These are phyloP conservation scores for Sebastes elongatus DNA, from an alignment of 2,797 vertebrate species.

Conservation along the genomic window DNA sequence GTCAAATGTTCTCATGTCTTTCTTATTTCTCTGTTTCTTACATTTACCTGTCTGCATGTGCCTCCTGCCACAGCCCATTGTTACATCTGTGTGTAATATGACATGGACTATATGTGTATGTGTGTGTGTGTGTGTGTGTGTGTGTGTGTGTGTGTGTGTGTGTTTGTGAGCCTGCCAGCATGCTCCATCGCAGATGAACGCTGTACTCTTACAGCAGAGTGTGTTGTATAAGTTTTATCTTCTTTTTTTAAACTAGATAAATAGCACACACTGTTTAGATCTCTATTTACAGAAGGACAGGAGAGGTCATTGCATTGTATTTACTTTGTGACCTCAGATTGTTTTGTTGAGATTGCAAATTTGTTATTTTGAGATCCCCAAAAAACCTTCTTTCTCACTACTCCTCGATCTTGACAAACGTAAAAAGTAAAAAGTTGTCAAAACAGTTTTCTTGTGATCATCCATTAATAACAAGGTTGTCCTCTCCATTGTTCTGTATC, in stretches of 20 bases:
- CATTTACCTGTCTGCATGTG: conserved; percentile 60
- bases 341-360: not conserved
- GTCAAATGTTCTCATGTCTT: conserved; percentile 30
- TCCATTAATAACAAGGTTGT: not conserved
- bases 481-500: conserved; percentile 5
- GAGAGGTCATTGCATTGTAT: not conserved
- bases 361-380: not conserved
- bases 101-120: not conserved
- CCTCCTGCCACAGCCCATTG: conserved; percentile 30
- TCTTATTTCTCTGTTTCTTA: conserved; percentile 50
- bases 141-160: not conserved
- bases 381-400: not conserved
- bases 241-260: not conserved
- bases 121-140: too few species aligned
- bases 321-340: not conserved
- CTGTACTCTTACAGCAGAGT: conserved; percentile 14
- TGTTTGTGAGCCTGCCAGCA: conserved; percentile 25
- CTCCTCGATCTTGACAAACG: not conserved
- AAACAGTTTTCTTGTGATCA: not conserved
- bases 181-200: conserved; percentile 28
- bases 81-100: conserved; percentile 13
- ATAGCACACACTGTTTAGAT: not conserved
- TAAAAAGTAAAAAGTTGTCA: not conserved
- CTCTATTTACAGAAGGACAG: not conserved
- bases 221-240: conserved; percentile 15